A percentile compares a stretch with the other conserved stretches of the same genome.
Conservation (phyloP, 2,888 invertebrate species). For the Melanophora roralis region DNA sequence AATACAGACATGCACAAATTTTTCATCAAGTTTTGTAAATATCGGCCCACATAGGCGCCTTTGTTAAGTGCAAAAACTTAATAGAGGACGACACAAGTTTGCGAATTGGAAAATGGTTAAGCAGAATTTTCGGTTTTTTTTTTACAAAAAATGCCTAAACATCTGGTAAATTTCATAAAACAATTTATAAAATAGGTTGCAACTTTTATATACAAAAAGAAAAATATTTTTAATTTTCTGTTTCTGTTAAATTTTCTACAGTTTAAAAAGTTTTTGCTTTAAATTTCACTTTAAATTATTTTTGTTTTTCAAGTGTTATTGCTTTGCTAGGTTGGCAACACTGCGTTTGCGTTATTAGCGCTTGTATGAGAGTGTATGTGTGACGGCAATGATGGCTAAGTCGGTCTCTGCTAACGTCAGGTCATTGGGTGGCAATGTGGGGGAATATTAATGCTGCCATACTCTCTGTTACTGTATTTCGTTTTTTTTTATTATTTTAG, state of each 20-base stretch:
- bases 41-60: too few relatives aligned
- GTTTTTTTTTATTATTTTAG: conserved; percentile 1
- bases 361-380: not conserved
- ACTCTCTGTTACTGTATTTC: not conserved
- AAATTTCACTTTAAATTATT: conserved; percentile 1
- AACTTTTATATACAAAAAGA: too few relatives aligned
- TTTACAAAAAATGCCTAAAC: too few relatives aligned
- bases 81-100: too few relatives aligned
- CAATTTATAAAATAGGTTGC: too few relatives aligned
- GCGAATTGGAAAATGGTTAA: too few relatives aligned
- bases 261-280: not conserved
- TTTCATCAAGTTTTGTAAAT: too few relatives aligned
- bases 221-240: too few relatives aligned
- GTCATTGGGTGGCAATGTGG: conserved; percentile 62
- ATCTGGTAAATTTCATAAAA: too few relatives aligned
- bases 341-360: conserved; percentile 48
- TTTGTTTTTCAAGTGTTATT: not conserved
- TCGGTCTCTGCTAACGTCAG: conserved; percentile 58
- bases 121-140: too few relatives aligned
- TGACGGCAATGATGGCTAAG: conserved; percentile 25
- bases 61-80: too few relatives aligned
- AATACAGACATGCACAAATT: too few relatives aligned
- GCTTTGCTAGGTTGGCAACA: conserved; percentile 39
- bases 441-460: conserved; percentile 8
- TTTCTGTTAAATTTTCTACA: not conserved